Evolutionary conservation across 2,113 vertebrate species (phyloP).

Genomic region (Pavo muticus): DNA sequence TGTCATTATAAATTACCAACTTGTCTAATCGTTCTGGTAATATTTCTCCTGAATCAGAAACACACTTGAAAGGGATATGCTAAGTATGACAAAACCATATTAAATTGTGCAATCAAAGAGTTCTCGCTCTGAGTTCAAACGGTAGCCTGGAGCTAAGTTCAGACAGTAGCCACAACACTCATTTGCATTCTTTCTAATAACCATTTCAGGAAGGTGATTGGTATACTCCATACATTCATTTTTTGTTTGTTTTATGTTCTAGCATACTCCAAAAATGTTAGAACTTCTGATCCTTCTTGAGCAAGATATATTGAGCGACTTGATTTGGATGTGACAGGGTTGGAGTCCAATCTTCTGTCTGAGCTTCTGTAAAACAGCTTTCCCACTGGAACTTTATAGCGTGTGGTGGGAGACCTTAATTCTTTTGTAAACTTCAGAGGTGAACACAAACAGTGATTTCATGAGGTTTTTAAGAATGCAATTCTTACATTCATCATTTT

Average conservation of each 20-base stretch:
- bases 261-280: neutral
- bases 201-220: neutral
- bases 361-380: neutral
- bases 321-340: neutral
- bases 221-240: neutral
- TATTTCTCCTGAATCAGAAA: neutral
- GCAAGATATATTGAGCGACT: neutral
- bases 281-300: neutral
- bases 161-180: neutral
- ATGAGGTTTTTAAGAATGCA: neutral
- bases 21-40: neutral
- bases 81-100: neutral
- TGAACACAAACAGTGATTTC: neutral
- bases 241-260: neutral
- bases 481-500: neutral
- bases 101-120: neutral
- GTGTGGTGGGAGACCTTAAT: neutral
- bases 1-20: neutral
- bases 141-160: neutral
- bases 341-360: neutral
- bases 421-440: constrained; percentile 1
- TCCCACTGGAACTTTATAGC: neutral
- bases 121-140: neutral
- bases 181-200: constrained; percentile 5
- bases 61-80: neutral